Evolutionary conservation across 2,113 vertebrate genomes (phyloP).

Genomic region (Struthidea cinerea): DNA sequence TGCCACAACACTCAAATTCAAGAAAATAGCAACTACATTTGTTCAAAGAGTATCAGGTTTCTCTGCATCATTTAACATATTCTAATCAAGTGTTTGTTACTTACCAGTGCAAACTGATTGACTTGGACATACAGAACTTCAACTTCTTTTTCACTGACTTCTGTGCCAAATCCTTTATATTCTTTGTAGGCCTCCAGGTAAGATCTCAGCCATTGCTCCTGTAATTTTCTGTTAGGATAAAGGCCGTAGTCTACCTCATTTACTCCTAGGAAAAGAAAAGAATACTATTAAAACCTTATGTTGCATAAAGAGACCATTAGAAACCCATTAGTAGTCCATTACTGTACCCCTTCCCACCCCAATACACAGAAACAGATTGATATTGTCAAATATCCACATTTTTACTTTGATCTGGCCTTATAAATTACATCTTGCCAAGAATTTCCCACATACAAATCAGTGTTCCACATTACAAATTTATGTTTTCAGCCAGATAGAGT

Average conservation of each 20-base stretch:
- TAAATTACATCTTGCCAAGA: not conserved
- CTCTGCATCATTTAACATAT: not conserved
- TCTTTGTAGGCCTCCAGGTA: conserved; percentile 95
- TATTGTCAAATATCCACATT: not conserved
- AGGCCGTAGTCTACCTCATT: conserved; percentile 95
- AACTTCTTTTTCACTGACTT: conserved; percentile 87
- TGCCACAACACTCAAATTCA: not conserved
- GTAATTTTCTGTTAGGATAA: conserved; percentile 85
- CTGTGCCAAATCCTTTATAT: conserved; percentile 79
- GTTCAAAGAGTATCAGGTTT: not conserved
- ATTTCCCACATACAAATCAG: not conserved
- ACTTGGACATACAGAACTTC: conserved; percentile 94
- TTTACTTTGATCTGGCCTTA: not conserved
- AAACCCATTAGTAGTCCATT: not conserved
- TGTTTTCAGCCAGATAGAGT: not conserved
- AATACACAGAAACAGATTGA: not conserved
- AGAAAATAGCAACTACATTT: not conserved
- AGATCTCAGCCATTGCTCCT: conserved; percentile 87
- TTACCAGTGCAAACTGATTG: conserved; percentile 93
- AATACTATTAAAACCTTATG: not conserved
- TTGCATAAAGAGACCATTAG: not conserved
- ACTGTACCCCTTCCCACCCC: not conserved
- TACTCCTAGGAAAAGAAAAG: conserved; percentile 74
- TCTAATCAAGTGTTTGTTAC: conserved; percentile 10
- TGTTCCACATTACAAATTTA: not conserved